phyloP scores from a whole-genome alignment of 2,888 invertebrate genomes.

The Alloplasta piceator region DNA sequence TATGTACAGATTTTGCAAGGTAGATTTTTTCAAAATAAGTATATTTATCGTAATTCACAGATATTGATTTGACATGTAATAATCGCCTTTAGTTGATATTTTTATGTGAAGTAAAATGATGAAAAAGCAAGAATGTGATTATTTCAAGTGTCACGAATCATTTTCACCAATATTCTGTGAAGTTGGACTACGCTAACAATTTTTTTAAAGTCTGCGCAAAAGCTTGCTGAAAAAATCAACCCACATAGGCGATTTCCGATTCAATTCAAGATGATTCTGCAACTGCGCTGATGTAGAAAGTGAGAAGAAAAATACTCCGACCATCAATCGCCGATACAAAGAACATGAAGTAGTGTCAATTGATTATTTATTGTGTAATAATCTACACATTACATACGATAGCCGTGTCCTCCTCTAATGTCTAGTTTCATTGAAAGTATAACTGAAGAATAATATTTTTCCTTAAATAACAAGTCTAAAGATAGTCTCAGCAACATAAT shows the following conservation, averaged over 20 bases:
- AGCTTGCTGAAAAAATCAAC: too few species aligned
- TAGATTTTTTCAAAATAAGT: constrained; percentile 12
- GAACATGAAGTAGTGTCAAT: background rate
- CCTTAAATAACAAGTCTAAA: constrained; percentile 40
- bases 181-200: too few species aligned
- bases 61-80: constrained; percentile 21
- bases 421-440: constrained; percentile 47
- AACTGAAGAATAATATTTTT: constrained; percentile 39
- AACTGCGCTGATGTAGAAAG: too few species aligned
- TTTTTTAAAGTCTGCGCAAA: too few species aligned
- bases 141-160: background rate
- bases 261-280: too few species aligned
- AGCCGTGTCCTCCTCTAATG: constrained; percentile 39
- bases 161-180: too few species aligned
- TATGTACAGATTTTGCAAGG: constrained; percentile 30
- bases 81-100: constrained; percentile 1
- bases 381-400: constrained; percentile 58
- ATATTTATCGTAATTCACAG: constrained; percentile 15
- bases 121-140: background rate
- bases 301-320: background rate
- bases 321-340: background rate
- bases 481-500: constrained; percentile 47
- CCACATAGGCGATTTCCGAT: too few species aligned
- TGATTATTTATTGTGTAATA: constrained; percentile 59
- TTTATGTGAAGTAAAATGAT: constrained; percentile 16